These are phyloP conservation scores for Plotosus lineatus DNA, from an alignment of 2,113 vertebrate genomes.

Conservation along the genomic window DNA sequence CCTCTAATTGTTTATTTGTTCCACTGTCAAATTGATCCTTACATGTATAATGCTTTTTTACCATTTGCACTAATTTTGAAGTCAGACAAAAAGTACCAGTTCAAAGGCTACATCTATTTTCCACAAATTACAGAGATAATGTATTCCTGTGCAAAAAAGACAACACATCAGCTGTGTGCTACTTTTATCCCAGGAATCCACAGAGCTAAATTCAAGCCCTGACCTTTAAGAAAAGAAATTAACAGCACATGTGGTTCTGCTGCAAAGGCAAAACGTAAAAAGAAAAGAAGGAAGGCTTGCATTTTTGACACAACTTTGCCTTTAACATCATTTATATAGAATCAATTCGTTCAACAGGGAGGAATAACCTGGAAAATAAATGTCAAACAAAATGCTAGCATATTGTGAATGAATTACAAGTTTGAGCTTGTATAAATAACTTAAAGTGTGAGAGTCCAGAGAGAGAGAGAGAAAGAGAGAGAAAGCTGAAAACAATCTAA, in stretches of 20 bases:
- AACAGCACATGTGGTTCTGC: slow-evolving; percentile 21
- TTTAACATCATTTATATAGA: slow-evolving; percentile 11
- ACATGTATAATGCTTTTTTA: neutral
- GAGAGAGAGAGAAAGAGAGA: slow-evolving; percentile 33
- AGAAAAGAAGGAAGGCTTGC: neutral
- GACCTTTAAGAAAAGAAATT: slow-evolving; percentile 14
- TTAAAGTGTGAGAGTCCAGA: neutral
- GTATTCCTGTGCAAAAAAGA: neutral
- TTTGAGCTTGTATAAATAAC: neutral
- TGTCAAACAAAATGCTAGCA: slow-evolving; percentile 16
- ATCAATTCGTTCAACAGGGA: slow-evolving; percentile 10
- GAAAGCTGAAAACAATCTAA: neutral
- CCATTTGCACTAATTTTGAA: neutral
- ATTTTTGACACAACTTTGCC: slow-evolving; percentile 8
- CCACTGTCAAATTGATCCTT: neutral
- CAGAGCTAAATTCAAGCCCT: slow-evolving; percentile 4
- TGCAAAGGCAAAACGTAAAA: neutral
- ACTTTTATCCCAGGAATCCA: neutral
- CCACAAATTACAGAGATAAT: neutral
- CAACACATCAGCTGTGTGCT: neutral
- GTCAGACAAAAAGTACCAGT: neutral
- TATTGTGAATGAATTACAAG: neutral
- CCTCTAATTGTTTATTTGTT: neutral
- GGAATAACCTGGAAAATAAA: slow-evolving; percentile 35
- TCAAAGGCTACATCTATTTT: neutral